Evolutionary conservation across 1,140 invertebrate genomes (phyloP), one percentile per base, ranked within the genome.

Genomic region (Drosophila micromelanica): DNA sequence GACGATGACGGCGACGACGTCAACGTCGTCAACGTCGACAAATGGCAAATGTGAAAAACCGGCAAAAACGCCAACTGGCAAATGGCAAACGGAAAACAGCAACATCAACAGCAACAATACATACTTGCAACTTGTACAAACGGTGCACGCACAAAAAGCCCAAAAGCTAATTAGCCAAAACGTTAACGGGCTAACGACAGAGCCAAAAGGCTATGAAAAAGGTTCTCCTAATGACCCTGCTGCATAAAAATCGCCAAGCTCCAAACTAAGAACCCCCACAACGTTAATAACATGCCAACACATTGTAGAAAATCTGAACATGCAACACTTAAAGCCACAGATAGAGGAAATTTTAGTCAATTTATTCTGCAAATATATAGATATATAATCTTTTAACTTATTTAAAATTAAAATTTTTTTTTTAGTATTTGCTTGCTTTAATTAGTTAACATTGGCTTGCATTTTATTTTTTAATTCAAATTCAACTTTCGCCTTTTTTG

Each of bases 101-200:
- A n/a, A n/a, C n/a, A n/a, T 13, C 9, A 43, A 17, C 17, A 17
- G 48, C 38, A 30, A 54, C 49, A 54, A 65, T 65, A 56, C 62
- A 56, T 59, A 48, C 56, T 57, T 72, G 76, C 78, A 65, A 76
- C 73, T 63, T 55, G 51, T 56, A 27, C 40, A 69, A 64, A 64
- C 69, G 80, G 59, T 74, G 64, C 80, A 84, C 81, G 80, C 80
- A 84, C 80, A 70, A 70, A 70, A 71, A 64, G 61, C 48, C 76
- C 77, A 84, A 84, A 82, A 84, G 80, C 80, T 84, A 84, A 84
- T 84, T 84, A 85, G 81, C 81, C 80, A 84, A 84, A 85, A 86
- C 80, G 77, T 72, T 80, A 72, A 84, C 84, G 68, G 68, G 68
- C 78, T 67, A 55, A 65, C 56, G 32, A 35, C 51, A 68, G 56